A percentile compares a stretch with the other conserved stretches of the same genome.
phyloP scores from a whole-genome alignment of 2,888 invertebrate species.

The Apamea sordens region DNA sequence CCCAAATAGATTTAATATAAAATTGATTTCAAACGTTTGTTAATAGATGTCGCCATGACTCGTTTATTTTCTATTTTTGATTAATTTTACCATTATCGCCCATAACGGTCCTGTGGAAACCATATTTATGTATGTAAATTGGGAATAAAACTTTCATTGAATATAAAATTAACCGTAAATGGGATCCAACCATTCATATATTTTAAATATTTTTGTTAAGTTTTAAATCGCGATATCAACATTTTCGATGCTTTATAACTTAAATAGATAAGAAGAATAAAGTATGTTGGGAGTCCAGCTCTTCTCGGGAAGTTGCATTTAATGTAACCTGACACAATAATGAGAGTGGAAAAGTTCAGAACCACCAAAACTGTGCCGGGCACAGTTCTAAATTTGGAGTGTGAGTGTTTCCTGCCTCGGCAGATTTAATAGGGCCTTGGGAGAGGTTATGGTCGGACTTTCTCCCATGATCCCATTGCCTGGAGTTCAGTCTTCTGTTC shows the following conservation, averaged over 20 bases:
- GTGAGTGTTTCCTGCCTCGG: constrained; percentile 63
- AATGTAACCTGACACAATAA: constrained; percentile 69
- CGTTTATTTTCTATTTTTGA: neutral
- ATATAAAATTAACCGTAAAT: neutral
- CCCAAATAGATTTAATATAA: constrained; percentile 22
- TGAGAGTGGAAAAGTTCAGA: constrained; percentile 66
- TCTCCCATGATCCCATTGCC: constrained; percentile 73
- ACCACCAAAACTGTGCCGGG: constrained; percentile 68
- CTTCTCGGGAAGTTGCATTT: constrained; percentile 82
- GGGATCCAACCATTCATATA: neutral
- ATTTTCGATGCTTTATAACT: constrained; percentile 46
- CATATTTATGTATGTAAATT: neutral
- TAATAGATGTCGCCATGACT: constrained; percentile 56
- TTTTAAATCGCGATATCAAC: constrained; percentile 72
- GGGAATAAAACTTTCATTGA: no score
- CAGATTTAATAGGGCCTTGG: constrained; percentile 71
- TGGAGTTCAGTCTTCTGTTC: constrained; percentile 86
- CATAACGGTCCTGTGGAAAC: neutral
- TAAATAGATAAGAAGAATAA: constrained; percentile 25
- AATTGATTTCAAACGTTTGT: neutral
- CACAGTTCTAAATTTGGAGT: constrained; percentile 71
- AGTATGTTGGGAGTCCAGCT: constrained; percentile 78
- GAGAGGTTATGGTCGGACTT: constrained; percentile 77
- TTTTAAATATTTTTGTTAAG: neutral
- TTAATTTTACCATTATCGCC: neutral